Conservation (phyloP, 2,113 vertebrate genomes). For the Vulpes ferrilata region DNA sequence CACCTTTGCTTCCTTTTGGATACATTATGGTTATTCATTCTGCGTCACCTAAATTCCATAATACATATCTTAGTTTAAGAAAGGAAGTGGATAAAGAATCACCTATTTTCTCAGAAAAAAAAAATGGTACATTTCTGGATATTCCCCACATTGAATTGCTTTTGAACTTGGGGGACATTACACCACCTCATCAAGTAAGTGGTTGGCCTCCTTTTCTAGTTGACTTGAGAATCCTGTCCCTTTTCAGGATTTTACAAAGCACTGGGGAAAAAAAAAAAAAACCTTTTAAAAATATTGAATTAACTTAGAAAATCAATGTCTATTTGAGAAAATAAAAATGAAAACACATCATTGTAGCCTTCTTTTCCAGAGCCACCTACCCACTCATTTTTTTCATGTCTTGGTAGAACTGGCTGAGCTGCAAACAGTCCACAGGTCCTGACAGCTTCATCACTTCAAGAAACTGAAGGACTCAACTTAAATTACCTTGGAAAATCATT, state of each 20-base stretch:
- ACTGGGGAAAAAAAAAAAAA: conserved; percentile 63
- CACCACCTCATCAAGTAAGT: conserved; percentile 64
- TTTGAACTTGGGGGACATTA: conserved; percentile 57
- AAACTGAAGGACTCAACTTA: conserved; percentile 52
- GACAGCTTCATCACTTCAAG: conserved; percentile 76
- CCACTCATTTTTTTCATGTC: conserved; percentile 51
- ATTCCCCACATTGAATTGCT: conserved; percentile 50
- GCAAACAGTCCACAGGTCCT: conserved; percentile 35
- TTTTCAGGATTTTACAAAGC: conserved; percentile 70
- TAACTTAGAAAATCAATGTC: conserved; percentile 56
- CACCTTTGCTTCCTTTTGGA: conserved; percentile 90
- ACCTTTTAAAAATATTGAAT: conserved; percentile 11
- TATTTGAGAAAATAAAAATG: conserved; percentile 71
- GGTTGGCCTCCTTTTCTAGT: conserved; percentile 77
- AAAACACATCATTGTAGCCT: conserved; percentile 58
- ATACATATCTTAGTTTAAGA: conserved; percentile 83
- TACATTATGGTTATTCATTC: conserved; percentile 94
- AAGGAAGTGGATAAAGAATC: conserved; percentile 53
- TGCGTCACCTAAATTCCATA: conserved; percentile 87
- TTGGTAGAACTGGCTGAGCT: conserved; percentile 61
- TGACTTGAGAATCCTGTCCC: background rate
- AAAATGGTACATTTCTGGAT: conserved; percentile 63
- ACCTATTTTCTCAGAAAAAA: conserved; percentile 66
- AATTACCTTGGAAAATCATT: background rate
- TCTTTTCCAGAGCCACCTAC: conserved; percentile 56